phyloP scores from a whole-genome alignment of 2,113 vertebrate genomes.

The Phrynocephalus versicolor region DNA sequence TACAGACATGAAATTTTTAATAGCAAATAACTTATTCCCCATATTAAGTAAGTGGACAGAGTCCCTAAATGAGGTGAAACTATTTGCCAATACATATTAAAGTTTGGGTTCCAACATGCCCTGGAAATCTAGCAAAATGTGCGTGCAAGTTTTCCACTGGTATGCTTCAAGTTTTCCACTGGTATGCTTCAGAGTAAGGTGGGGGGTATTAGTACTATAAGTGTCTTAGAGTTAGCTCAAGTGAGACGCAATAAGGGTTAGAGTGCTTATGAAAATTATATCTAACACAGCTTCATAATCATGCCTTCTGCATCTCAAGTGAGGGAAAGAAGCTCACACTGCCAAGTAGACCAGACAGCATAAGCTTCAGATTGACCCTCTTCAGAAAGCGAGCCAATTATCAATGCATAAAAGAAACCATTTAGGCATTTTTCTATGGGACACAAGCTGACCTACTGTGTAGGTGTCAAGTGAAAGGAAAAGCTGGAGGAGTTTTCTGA shows the following conservation, averaged over 20 bases:
- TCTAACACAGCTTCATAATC: slow-evolving; percentile 41
- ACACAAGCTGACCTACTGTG: slow-evolving; percentile 54
- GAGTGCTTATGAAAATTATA: slow-evolving; percentile 37
- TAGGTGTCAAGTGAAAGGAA: slow-evolving; percentile 65
- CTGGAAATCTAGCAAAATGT: not conserved
- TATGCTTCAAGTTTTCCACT: not conserved
- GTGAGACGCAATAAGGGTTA: slow-evolving; percentile 21
- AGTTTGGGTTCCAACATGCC: not conserved
- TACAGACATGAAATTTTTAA: no score
- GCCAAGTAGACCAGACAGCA: slow-evolving; percentile 12
- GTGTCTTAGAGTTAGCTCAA: slow-evolving; percentile 45
- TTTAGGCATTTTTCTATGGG: slow-evolving; percentile 55
- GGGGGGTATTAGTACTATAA: not conserved
- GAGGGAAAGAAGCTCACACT: slow-evolving; percentile 20
- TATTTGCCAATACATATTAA: not conserved
- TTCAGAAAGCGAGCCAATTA: slow-evolving; percentile 56
- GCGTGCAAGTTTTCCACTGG: not conserved
- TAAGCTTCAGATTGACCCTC: slow-evolving; percentile 52
- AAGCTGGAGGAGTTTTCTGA: slow-evolving; percentile 65
- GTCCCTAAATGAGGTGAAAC: not conserved
- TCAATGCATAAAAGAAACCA: slow-evolving; percentile 59
- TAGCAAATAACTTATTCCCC: no score
- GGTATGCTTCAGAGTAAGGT: not conserved
- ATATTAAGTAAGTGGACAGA: no score
- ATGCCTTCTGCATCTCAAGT: slow-evolving; percentile 44